Percentiles rank a stretch among this genome's conserved stretches.
Conservation (phyloP, 2,797 vertebrate genomes). For the Perdix hodgsoniae region DNA sequence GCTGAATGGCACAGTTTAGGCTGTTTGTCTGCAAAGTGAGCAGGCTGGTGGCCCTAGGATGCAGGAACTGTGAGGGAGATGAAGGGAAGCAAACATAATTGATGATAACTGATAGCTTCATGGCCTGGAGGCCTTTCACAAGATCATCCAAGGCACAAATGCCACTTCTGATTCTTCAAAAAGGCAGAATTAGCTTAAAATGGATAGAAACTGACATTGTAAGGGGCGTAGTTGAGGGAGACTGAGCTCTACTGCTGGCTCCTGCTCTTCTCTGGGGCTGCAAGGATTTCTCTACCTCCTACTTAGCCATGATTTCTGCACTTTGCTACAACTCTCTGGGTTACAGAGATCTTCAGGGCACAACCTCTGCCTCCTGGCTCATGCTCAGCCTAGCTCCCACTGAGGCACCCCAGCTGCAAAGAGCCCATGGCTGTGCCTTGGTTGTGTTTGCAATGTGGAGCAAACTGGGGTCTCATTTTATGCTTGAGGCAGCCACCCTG, state of each 20-base stretch:
- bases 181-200: slow-evolving; percentile 11
- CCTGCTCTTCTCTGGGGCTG: neutral
- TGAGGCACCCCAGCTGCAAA: fast-evolving
- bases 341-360: neutral
- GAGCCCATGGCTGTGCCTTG: neutral
- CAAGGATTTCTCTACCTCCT: neutral
- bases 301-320: neutral
- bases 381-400: neutral
- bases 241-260: neutral
- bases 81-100: neutral
- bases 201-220: slow-evolving; percentile 19
- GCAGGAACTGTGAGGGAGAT: neutral
- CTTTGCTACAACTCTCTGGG: neutral
- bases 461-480: fast-evolving
- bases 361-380: neutral
- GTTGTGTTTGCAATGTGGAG: fast-evolving
- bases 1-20: neutral
- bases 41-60: neutral
- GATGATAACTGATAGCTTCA: slow-evolving; percentile 24
- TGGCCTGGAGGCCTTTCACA: neutral
- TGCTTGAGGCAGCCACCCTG: fast-evolving
- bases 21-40: neutral
- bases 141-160: slow-evolving; percentile 1
- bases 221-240: neutral
- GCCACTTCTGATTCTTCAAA: slow-evolving; percentile 34